Evolutionary conservation across 2,888 invertebrate genomes (phyloP).

Genomic region (Amitus sp.): DNA sequence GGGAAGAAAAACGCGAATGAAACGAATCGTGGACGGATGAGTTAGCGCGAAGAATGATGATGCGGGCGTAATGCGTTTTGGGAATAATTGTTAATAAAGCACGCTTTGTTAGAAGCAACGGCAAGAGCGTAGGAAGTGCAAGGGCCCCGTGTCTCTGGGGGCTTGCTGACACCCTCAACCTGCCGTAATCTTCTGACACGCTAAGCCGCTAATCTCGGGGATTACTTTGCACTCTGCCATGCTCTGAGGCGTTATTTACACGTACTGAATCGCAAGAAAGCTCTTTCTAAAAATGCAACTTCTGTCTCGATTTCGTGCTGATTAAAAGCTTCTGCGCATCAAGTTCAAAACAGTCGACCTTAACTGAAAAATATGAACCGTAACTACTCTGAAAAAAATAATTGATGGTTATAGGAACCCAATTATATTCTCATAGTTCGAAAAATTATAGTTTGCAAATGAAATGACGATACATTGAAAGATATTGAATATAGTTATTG

Average conservation of each 20-base stretch:
- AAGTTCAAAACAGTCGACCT: no score
- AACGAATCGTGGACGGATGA: no score
- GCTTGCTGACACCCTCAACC: conserved; percentile 61
- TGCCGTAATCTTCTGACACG: conserved; percentile 64
- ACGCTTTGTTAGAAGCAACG: conserved; percentile 21
- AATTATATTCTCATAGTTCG: no score
- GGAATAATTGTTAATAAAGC: conserved; percentile 36
- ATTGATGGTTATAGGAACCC: no score
- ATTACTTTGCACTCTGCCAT: conserved; percentile 54
- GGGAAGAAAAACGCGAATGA: no score
- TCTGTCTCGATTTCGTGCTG: no score
- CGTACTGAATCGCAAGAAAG: conserved; percentile 50
- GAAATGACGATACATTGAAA: no score
- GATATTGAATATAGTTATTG: no score
- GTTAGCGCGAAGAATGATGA: no score
- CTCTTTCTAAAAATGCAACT: no score
- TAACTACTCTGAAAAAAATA: background rate
- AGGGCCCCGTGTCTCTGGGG: conserved; percentile 52
- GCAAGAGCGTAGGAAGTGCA: conserved; percentile 27
- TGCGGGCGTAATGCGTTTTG: background rate
- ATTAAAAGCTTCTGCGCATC: conserved; percentile 7
- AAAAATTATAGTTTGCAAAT: no score
- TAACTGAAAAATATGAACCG: background rate
- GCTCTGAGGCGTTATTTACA: conserved; percentile 51
- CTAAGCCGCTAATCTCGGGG: conserved; percentile 64